Percentiles rank a stretch among this genome's conserved stretches.
Evolutionary conservation across 1,140 invertebrate genomes (phyloP).

Genomic region (Pogonomyrmex barbatus): DNA sequence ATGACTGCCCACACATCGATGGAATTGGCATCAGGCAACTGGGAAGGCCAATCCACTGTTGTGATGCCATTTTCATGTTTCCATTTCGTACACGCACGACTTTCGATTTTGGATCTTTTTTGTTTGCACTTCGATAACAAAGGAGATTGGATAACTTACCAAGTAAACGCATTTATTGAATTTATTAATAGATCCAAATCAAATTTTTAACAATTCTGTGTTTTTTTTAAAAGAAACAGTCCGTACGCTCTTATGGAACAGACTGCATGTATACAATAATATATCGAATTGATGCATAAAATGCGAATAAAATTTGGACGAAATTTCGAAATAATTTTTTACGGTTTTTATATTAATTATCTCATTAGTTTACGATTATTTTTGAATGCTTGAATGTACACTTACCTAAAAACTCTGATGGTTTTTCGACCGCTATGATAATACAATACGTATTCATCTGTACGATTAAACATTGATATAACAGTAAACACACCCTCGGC

Average conservation of each 20-base stretch:
- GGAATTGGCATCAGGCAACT: not conserved
- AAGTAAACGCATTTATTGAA: not conserved
- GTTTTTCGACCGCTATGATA: constrained; percentile 98
- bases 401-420: constrained; percentile 94
- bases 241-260: not conserved
- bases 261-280: constrained; percentile 6
- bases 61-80: not conserved
- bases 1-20: not conserved
- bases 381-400: constrained; percentile 3
- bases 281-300: constrained; percentile 57
- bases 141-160: not conserved
- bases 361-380: not conserved
- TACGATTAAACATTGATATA: constrained; percentile 96
- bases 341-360: constrained; percentile 10
- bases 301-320: not conserved
- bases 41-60: not conserved
- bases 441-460: constrained; percentile 98
- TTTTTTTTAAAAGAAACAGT: not conserved
- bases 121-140: not conserved
- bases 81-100: no score
- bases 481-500: constrained; percentile 99
- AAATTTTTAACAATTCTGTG: not conserved
- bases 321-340: constrained; percentile 35
- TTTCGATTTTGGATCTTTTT: not conserved
- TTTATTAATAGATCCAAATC: not conserved